A percentile compares a stretch with the other conserved stretches of the same genome.
Conservation (phyloP, 2,113 vertebrate species). For the Polypterus senegalus region DNA sequence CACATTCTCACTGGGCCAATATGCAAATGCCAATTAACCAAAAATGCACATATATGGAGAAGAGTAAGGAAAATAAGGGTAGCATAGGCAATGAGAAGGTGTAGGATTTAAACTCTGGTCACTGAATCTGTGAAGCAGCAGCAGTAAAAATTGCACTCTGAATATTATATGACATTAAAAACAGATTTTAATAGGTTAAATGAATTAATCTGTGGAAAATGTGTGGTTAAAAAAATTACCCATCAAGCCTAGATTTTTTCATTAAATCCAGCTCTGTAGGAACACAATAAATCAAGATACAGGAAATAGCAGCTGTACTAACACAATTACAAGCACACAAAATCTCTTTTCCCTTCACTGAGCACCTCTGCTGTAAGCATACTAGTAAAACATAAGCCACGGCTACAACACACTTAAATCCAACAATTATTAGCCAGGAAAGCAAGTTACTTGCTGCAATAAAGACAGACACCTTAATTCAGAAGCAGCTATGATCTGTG, state of each 20-base stretch:
- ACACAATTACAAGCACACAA: conserved; percentile 7
- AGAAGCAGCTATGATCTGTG: conserved; percentile 36
- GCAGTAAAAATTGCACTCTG: too few species aligned
- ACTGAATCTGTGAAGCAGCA: too few species aligned
- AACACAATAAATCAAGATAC: not conserved
- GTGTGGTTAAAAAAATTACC: too few species aligned
- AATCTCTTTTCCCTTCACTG: conserved; percentile 23
- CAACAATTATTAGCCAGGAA: conserved; percentile 47
- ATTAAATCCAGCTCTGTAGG: not conserved
- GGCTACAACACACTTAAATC: conserved; percentile 31
- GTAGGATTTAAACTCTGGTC: too few species aligned
- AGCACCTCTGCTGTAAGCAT: conserved; percentile 23
- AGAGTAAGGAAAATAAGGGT: too few species aligned
- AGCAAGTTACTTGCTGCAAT: conserved; percentile 31
- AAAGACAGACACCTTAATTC: conserved; percentile 34
- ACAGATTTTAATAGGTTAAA: too few species aligned
- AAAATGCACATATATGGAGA: too few species aligned
- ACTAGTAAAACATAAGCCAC: conserved; percentile 23
- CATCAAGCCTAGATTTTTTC: not conserved
- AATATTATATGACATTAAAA: too few species aligned
- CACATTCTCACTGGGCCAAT: too few species aligned
- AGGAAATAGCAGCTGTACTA: conserved; percentile 15
- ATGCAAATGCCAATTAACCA: too few species aligned
- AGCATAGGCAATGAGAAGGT: too few species aligned
- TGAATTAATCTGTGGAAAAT: too few species aligned